These are phyloP conservation scores for Tuberolachnus salignus DNA, from an alignment of 2,888 invertebrate species.

Conservation along the genomic window DNA sequence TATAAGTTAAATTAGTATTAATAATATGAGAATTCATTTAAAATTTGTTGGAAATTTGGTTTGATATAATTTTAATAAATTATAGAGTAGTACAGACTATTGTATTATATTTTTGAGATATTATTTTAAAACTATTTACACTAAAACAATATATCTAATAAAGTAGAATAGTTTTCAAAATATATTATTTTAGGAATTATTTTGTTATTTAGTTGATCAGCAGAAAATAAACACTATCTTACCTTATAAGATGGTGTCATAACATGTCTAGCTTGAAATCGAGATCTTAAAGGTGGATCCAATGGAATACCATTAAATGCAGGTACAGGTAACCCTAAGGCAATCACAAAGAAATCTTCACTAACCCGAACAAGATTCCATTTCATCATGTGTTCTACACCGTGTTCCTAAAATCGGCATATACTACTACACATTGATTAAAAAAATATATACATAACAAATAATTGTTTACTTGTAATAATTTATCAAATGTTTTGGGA, in stretches of 20 bases:
- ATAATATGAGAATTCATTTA: too few relatives aligned
- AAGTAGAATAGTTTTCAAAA: too few relatives aligned
- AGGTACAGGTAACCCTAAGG: slow-evolving; percentile 88
- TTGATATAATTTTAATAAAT: too few relatives aligned
- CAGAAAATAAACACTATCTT: slow-evolving; percentile 59
- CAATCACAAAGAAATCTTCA: slow-evolving; percentile 90
- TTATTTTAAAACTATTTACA: neutral
- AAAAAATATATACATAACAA: neutral
- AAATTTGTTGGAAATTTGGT: too few relatives aligned
- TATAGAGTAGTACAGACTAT: too few relatives aligned
- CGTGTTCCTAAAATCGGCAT: slow-evolving; percentile 72
- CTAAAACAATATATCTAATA: too few relatives aligned
- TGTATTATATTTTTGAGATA: neutral
- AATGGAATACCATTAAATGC: slow-evolving; percentile 89
- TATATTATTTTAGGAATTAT: neutral
- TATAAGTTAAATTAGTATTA: too few relatives aligned
- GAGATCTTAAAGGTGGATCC: slow-evolving; percentile 91
- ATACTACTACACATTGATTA: neutral
- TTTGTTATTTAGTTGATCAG: neutral
- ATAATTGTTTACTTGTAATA: slow-evolving; percentile 71
- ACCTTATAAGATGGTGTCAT: slow-evolving; percentile 72
- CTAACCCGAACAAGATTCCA: slow-evolving; percentile 92
- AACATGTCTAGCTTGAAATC: slow-evolving; percentile 92
- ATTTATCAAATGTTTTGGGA: slow-evolving; percentile 85
- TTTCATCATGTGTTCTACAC: slow-evolving; percentile 75